Evolutionary conservation across 2,113 vertebrate species (phyloP).

Genomic region (Pangasianodon gigas): DNA sequence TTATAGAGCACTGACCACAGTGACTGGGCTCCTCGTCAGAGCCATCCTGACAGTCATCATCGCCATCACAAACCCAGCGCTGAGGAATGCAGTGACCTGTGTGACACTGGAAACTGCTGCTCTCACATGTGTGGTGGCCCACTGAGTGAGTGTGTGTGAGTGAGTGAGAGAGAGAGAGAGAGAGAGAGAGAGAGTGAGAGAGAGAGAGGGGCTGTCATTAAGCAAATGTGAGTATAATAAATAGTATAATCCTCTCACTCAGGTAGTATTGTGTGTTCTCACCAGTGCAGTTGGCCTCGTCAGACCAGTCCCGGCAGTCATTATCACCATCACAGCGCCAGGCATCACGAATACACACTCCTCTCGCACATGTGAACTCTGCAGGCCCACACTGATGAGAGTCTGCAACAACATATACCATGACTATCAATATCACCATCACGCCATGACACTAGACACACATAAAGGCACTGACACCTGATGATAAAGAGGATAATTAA

Average conservation of each 20-base stretch:
- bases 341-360: conserved; percentile 89
- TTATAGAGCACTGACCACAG: conserved; percentile 74
- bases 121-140: conserved; percentile 90
- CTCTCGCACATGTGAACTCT: conserved; percentile 90
- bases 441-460: not conserved
- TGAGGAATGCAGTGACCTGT: conserved; percentile 95
- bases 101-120: conserved; percentile 92
- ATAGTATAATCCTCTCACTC: too few species aligned
- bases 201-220: not conserved
- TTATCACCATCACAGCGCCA: conserved; percentile 98
- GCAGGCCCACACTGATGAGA: conserved; percentile 85
- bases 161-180: not conserved
- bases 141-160: conserved; percentile 68
- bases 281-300: conserved; percentile 95
- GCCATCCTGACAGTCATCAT: conserved; percentile 91
- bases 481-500: too few species aligned
- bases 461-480: not conserved
- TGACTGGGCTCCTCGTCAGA: conserved; percentile 84
- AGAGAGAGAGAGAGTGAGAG: not conserved
- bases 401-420: conserved; percentile 68
- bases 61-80: conserved; percentile 93
- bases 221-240: not conserved
- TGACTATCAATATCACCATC: not conserved
- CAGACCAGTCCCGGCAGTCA: conserved; percentile 97
- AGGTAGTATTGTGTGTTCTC: conserved; percentile 49